phyloP scores from a whole-genome alignment of 2,888 invertebrate genomes.

The Leptinotarsa rubiginosa region DNA sequence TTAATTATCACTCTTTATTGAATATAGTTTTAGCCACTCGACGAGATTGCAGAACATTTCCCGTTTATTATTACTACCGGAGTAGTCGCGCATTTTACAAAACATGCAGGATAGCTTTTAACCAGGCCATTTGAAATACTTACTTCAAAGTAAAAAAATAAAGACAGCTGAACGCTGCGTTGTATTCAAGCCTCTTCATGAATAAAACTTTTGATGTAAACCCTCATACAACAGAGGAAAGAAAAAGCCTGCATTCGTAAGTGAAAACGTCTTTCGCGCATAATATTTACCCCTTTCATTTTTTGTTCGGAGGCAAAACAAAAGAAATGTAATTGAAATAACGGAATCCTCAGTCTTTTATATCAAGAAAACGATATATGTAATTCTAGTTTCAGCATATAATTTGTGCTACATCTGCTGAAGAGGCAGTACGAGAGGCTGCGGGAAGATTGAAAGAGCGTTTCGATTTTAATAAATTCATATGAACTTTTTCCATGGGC shows the following conservation, averaged over 20 bases:
- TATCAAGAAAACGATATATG: slow-evolving; percentile 41
- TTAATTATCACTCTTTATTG: no score
- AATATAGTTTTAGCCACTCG: no score
- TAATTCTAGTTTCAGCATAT: slow-evolving; percentile 45
- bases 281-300: slow-evolving; percentile 20
- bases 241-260: slow-evolving; percentile 30
- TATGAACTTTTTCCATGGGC: slow-evolving; percentile 36
- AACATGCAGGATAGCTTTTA: slow-evolving; percentile 10
- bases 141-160: slow-evolving; percentile 22
- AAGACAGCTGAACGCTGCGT: slow-evolving; percentile 17
- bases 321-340: slow-evolving; percentile 41
- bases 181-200: slow-evolving; percentile 29
- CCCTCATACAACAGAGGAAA: slow-evolving; percentile 8
- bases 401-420: slow-evolving; percentile 44
- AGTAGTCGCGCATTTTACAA: not conserved
- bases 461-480: slow-evolving; percentile 47
- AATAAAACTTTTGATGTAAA: slow-evolving; percentile 38
- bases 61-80: not conserved
- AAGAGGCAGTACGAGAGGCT: slow-evolving; percentile 39
- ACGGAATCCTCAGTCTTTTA: slow-evolving; percentile 41
- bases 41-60: not conserved
- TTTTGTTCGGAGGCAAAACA: slow-evolving; percentile 32
- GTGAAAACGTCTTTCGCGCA: slow-evolving; percentile 15
- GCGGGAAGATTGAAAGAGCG: slow-evolving; percentile 50
- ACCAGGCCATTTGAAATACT: slow-evolving; percentile 13